Evolutionary conservation across 2,113 vertebrate species (phyloP), one percentile per base, ranked within the genome.

Genomic region (Cettia cetti): DNA sequence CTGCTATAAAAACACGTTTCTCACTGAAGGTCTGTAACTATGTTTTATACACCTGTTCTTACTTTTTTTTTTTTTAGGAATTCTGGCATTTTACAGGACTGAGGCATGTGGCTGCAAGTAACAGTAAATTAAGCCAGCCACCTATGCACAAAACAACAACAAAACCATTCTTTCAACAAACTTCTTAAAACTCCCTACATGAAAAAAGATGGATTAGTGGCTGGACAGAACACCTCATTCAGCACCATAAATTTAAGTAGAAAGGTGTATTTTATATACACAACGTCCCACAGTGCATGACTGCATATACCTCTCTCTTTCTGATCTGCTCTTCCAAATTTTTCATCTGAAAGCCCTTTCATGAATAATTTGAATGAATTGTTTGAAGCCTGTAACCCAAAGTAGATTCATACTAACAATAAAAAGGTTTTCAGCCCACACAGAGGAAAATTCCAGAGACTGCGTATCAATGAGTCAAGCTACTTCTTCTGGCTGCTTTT

Each of bases 381-480:
- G 80, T 94, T 83, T 88, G 90, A 88, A 94, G 76, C 60, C 35
- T 71, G 59, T 47, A 95, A 89, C 44, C 83, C 40, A 23, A 84
- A 89, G 92, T 7, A 90, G 75, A 92, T 56, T 93, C 71, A 83
- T 64, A 90, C 56, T 74, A 93, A 96, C 95, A 97, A 95, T 96
- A 91, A 90, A 33, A 88, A 92, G 71, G 79, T 92, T 95, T 91
- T 80, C 96, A 95, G 77, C 94, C 93, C 84, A 96, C 94, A 94
- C 91, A 93, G 50, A 75, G 63, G 94, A 96, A 95, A 91, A 95
- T 97, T 96, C 94, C 82, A 95, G 89, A 88, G 91, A 82, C 28
- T 86, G 70, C 0, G 2, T 54, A 95, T 59, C 75, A 95, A 44
- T 94, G 94, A 95, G 79, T 95, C 94, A 96, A 93, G 68, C 92